Percentiles rank a stretch among this genome's conserved stretches.
Conservation (phyloP, 2,113 vertebrate genomes). For the Tursiops truncatus region DNA sequence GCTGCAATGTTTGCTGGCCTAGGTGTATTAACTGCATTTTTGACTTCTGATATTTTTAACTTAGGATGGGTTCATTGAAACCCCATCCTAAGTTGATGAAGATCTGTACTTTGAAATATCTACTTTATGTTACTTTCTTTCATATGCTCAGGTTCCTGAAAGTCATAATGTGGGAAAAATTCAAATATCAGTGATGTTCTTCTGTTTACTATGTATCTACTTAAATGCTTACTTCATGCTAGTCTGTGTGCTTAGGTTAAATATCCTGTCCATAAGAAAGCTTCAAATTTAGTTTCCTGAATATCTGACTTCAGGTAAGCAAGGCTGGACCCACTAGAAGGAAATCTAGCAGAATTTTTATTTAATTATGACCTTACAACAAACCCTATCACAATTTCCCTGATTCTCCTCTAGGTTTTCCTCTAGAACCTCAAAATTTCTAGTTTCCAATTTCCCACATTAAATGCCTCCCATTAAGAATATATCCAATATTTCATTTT, state of each 20-base stretch:
- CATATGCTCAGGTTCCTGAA: not conserved
- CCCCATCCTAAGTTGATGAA: not conserved
- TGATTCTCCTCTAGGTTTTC: not conserved
- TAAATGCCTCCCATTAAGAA: not conserved
- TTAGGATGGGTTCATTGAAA: not conserved
- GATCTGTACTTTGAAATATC: not conserved
- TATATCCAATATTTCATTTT: not conserved
- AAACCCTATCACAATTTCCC: not conserved
- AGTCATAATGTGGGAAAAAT: not conserved
- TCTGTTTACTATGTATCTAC: not conserved
- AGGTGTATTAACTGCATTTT: not conserved
- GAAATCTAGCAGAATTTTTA: not conserved
- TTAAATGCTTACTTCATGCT: not conserved
- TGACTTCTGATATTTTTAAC: not conserved
- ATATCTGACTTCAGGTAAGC: not conserved
- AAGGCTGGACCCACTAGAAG: not conserved
- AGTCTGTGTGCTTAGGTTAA: not conserved
- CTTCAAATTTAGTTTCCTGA: not conserved
- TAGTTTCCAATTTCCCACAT: not conserved
- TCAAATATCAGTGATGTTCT: not conserved
- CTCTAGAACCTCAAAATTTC: not conserved
- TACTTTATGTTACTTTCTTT: not conserved
- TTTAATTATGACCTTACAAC: not conserved
- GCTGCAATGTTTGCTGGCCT: not conserved
- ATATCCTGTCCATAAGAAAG: not conserved